Evolutionary conservation across 2,797 vertebrate species (phyloP), one percentile per base, ranked within the genome.

Genomic region (Anniella stebbinsi): DNA sequence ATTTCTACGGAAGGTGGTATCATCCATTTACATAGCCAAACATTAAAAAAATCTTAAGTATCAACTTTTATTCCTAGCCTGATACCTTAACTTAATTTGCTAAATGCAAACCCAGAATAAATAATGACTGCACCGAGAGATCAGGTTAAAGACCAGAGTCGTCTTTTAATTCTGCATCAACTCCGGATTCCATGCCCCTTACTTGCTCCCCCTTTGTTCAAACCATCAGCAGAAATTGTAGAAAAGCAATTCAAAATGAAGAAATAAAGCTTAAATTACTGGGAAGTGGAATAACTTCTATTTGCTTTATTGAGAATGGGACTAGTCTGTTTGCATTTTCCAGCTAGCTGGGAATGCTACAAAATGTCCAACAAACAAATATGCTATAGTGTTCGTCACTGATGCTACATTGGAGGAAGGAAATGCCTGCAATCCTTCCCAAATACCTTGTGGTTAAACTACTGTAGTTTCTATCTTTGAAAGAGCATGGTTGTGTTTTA

Each of bases 231-330:
- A 0, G 36, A 38, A 33, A 41, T 77, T 89, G 88, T 72, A 69
- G 17, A 89, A 91, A 81, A 84, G 0, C 0, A 81, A 86, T 51
- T 81, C 33, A 54, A 77, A 87, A 76, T 0, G 21, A 69, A 78
- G 36, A 48, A 48, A 60, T 13, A 84, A 81, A 80, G 86, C 28
- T 8, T 77, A 7, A 21, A 81, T 84, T 17, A 91, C 36, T 36
- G 36, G 23, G 81, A 88, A 92, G n/a, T 84, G 78, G 80, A 91
- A 69, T 23, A 63, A 84, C 77, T 76, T 84, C 89, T 89, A 23
- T 45, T 57, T 28, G 25, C 76, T 91, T 87, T 38, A 80, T 41
- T 80, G 57, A 80, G 76, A 76, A 81, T 10, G 6, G 80, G 63
- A 76, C 67, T 30, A 86, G 17, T 54, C 33, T 0, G 83, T 36